Evolutionary conservation across 2,113 vertebrate genomes (phyloP).

Genomic region (Oenanthe oenanthe): DNA sequence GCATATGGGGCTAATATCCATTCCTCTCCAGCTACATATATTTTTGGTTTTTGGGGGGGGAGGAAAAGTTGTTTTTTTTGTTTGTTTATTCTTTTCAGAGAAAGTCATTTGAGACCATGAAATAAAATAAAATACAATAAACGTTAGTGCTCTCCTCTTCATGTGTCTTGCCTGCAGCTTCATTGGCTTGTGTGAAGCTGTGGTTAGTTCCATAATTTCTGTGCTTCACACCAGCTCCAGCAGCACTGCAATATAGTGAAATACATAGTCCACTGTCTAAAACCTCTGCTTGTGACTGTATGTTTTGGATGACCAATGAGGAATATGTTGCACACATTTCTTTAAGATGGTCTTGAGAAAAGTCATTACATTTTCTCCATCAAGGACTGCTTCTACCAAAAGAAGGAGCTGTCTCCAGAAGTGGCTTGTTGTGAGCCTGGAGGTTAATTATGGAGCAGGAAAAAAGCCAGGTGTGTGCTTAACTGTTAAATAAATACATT

Average conservation of each 20-base stretch:
- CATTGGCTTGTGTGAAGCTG: neutral
- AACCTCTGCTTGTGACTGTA: neutral
- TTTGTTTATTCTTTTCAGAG: neutral
- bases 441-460: neutral
- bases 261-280: neutral
- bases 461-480: neutral
- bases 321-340: rapidly evolving
- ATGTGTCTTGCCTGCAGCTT: neutral
- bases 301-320: neutral
- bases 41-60: neutral
- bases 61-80: too few relatives aligned
- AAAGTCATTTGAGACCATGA: neutral
- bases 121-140: neutral
- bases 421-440: neutral
- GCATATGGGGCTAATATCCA: neutral
- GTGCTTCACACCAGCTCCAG: neutral
- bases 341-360: neutral
- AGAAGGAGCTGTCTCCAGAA: neutral
- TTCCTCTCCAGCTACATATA: neutral
- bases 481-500: neutral
- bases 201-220: neutral
- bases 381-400: neutral
- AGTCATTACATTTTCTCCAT: neutral
- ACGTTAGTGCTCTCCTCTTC: neutral
- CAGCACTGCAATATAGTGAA: neutral